Evolutionary conservation across 2,888 invertebrate genomes (phyloP).

Genomic region (Diarsia mendica): DNA sequence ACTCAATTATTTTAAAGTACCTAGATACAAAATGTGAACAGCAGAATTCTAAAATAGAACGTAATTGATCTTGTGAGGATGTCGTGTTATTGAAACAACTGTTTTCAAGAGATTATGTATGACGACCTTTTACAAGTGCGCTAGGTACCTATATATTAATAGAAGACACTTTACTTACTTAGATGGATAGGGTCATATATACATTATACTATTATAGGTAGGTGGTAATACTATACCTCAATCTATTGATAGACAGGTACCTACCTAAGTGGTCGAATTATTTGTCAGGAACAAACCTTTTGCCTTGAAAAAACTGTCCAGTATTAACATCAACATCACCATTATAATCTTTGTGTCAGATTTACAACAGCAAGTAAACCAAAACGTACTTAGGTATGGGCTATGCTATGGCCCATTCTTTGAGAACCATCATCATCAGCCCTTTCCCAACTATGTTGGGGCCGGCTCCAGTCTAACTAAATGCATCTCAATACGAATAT

Average conservation of each 20-base stretch:
- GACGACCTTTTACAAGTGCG: too few relatives aligned
- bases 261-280: not conserved
- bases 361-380: not conserved
- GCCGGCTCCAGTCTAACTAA: not conserved
- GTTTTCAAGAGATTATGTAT: too few relatives aligned
- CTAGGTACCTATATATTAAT: too few relatives aligned
- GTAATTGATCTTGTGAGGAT: not conserved
- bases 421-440: not conserved
- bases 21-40: not conserved
- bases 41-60: not conserved
- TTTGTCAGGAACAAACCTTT: not conserved
- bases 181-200: too few relatives aligned
- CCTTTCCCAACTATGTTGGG: not conserved
- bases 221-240: too few relatives aligned
- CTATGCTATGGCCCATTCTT: not conserved
- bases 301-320: not conserved
- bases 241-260: too few relatives aligned
- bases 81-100: too few relatives aligned
- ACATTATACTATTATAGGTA: too few relatives aligned
- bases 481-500: not conserved
- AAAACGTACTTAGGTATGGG: not conserved
- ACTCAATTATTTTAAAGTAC: constrained; percentile 1
- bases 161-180: too few relatives aligned
- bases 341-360: not conserved
- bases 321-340: not conserved